These are phyloP conservation scores for Criorhina ranunculi DNA, from an alignment of 2,888 invertebrate species.

Conservation along the genomic window DNA sequence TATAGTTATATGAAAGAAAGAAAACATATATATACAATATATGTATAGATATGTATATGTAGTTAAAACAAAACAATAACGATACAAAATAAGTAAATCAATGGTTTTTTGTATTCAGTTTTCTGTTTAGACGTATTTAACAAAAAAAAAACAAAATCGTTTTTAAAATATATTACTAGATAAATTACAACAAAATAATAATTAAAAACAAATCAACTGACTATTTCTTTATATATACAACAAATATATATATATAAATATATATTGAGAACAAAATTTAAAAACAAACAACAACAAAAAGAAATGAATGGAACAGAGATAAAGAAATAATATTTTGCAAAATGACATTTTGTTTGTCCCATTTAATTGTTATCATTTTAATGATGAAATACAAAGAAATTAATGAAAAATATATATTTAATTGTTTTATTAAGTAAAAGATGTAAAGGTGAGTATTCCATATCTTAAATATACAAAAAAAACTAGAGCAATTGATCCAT, in stretches of 20 bases:
- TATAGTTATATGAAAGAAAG: constrained; percentile 22
- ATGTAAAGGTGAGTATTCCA: no score
- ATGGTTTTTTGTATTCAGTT: constrained; percentile 68
- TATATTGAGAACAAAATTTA: constrained; percentile 35
- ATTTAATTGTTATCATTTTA: constrained; percentile 71
- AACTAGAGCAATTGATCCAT: no score
- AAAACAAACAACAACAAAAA: constrained; percentile 30
- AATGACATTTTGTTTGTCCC: constrained; percentile 60
- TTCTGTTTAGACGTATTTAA: constrained; percentile 61
- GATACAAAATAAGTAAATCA: constrained; percentile 52
- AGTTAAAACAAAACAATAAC: constrained; percentile 60
- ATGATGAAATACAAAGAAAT: constrained; percentile 69
- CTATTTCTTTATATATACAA: constrained; percentile 55
- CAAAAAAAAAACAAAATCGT: constrained; percentile 43
- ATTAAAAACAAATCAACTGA: constrained; percentile 42
- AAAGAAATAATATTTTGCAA: constrained; percentile 64
- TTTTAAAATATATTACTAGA: constrained; percentile 56
- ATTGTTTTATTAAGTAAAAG: not conserved
- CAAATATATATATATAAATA: constrained; percentile 53
- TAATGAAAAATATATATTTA: constrained; percentile 33
- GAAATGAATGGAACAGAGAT: constrained; percentile 34
- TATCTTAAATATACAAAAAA: no score
- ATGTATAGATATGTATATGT: constrained; percentile 30
- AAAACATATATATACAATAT: constrained; percentile 40
- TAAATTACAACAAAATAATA: constrained; percentile 29